Evolutionary conservation across 35 echinoderm and acorn worm species (phyloP), one percentile per base, ranked within the genome.

Genomic region (Holothuria glaberrima): DNA sequence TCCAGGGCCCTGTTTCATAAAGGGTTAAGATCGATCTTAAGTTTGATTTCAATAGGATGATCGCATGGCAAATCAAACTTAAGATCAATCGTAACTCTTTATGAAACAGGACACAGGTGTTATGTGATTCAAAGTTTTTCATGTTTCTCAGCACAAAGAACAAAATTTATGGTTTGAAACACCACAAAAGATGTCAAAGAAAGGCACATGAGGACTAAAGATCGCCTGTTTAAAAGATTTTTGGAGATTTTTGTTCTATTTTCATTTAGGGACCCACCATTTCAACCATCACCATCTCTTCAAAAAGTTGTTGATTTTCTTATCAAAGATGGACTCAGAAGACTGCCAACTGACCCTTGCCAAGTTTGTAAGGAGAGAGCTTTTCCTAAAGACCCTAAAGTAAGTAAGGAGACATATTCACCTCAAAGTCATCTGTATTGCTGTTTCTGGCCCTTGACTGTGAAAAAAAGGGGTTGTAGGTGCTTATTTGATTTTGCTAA

Each of bases 331-430:
- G 94, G 93, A 70, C 65, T 99, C 67, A 88, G 93, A 28, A 90
- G 52, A 25, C 94, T 92, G 56, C 97, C 97, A 7, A 88, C 70
- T 80, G 88, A 92, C 31, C 16, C 71, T 9, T 99, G 97, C 30
- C 93, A 86, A 9, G 64, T 99, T 36, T 99, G 97, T 63, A 92
- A 94, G 65, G 97, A 99, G 28, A 95, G 69, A 86, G 97, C 90
- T 27, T 99, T 95, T 69, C 94, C 97, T 6, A 75, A 73, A 48
- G 92, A 95, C 68, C 97, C 97, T 59, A 94, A 92, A 71, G 97
- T 99, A 84, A 85, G 90, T 89, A 7, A 41, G 7, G 7, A 41
- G 36, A 41, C 7, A 7, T 41, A 41, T 41, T 2, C 36, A 41
- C 2, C 7, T 2, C 2, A 41, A 7, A 4, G 36, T 2, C 36